Percentiles rank a stretch among this genome's conserved stretches.
These are phyloP conservation scores for Rhopalosiphum nymphaeae DNA, from an alignment of 2,888 invertebrate species.

Conservation along the genomic window DNA sequence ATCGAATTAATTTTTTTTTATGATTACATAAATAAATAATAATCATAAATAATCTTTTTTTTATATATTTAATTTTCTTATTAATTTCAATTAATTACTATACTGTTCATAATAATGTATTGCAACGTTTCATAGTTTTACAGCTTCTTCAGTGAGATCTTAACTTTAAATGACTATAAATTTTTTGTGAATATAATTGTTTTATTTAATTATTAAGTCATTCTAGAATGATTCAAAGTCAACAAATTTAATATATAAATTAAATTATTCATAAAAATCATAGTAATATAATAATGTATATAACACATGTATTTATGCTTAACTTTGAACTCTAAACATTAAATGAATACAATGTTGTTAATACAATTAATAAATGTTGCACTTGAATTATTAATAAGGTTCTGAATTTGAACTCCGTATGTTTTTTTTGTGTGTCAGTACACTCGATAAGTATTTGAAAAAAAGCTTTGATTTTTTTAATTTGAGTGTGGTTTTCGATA, in stretches of 20 bases:
- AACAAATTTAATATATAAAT: not conserved
- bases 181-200: not conserved
- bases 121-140: not conserved
- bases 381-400: not conserved
- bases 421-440: too few species aligned
- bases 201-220: not conserved
- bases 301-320: not conserved
- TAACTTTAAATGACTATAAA: not conserved
- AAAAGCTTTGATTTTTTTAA: too few species aligned
- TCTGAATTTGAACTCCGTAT: not conserved
- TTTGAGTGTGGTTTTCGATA: too few species aligned
- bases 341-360: too few species aligned
- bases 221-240: not conserved
- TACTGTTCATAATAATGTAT: too few species aligned
- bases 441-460: too few species aligned
- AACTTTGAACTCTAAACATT: not conserved
- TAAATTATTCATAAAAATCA: not conserved
- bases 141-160: not conserved
- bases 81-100: too few species aligned
- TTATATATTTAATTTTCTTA: too few species aligned
- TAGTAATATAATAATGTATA: not conserved
- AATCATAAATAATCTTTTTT: too few species aligned
- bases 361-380: too few species aligned
- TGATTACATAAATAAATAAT: too few species aligned
- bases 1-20: too few species aligned